These are phyloP conservation scores for Tympanoctomys barrerae DNA, from an alignment of 2,797 vertebrate genomes.

Conservation along the genomic window DNA sequence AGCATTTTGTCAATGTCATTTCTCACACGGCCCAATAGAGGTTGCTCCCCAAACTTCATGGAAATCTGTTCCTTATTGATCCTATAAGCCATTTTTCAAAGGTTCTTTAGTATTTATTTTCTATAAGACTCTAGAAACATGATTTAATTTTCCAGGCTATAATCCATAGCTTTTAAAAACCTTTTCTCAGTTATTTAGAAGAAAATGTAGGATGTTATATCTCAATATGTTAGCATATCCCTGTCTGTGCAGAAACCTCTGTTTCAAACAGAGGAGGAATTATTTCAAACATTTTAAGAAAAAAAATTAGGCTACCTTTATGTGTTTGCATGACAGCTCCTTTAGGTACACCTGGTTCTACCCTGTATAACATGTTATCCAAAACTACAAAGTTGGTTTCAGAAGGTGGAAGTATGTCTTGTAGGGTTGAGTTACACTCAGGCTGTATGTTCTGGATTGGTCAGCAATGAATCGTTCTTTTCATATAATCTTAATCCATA, in stretches of 20 bases:
- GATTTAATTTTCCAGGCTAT: not conserved
- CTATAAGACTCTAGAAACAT: not conserved
- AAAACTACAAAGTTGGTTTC: not conserved
- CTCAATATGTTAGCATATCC: not conserved
- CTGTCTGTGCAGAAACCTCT: not conserved
- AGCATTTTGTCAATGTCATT: not conserved
- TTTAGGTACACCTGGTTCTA: not conserved
- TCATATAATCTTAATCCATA: not conserved
- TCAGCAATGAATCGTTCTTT: slow-evolving; percentile 2
- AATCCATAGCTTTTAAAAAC: slow-evolving; percentile 20
- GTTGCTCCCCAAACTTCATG: not conserved
- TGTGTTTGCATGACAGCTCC: not conserved
- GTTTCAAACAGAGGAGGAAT: not conserved
- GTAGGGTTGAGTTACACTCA: not conserved
- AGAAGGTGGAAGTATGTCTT: not conserved
- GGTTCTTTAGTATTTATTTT: slow-evolving; percentile 4
- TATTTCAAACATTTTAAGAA: slow-evolving; percentile 11
- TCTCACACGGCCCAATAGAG: not conserved
- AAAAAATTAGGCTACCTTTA: not conserved
- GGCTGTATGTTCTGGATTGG: not conserved
- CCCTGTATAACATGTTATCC: not conserved
- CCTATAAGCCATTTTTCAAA: not conserved
- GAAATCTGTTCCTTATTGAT: slow-evolving; percentile 6
- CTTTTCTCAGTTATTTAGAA: slow-evolving; percentile 24
- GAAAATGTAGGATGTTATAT: not conserved